phyloP scores from a whole-genome alignment of 2,113 vertebrate genomes.

The Gallinago media region DNA sequence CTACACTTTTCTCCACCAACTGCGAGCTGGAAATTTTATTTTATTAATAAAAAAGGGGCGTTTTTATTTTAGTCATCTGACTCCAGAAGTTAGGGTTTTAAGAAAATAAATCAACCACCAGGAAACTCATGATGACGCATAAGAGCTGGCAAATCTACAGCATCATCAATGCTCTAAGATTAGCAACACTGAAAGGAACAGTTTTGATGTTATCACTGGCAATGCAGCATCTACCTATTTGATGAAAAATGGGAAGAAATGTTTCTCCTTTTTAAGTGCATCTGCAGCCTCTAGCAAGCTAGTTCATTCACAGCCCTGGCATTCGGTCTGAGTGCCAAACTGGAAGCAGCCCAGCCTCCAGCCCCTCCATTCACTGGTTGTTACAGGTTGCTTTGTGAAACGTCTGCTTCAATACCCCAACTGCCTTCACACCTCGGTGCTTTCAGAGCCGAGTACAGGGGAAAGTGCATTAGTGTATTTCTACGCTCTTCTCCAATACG shows the following conservation, averaged over 20 bases:
- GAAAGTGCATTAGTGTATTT: not conserved
- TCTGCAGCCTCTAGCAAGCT: not conserved
- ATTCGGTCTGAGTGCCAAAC: not conserved
- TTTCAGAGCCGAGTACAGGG: not conserved
- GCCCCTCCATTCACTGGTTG: not conserved
- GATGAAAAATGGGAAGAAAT: not conserved
- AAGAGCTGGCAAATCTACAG: not conserved
- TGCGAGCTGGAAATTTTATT: not conserved
- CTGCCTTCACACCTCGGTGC: not conserved
- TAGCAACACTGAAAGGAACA: not conserved
- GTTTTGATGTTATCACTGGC: not conserved
- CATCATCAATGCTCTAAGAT: not conserved
- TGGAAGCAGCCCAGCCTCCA: not conserved
- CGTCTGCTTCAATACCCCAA: not conserved
- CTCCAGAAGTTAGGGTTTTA: not conserved
- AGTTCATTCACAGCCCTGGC: fast-evolving
- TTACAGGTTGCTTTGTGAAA: not conserved
- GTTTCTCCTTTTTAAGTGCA: not conserved
- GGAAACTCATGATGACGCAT: not conserved
- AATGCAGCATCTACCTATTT: not conserved
- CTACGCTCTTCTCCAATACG: not conserved
- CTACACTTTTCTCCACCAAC: not conserved
- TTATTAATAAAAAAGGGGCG: not conserved
- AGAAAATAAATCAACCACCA: not conserved
- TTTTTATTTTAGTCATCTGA: not conserved